phyloP scores from a whole-genome alignment of 1,140 invertebrate genomes.

The Caenorhabditis tropicalis region DNA sequence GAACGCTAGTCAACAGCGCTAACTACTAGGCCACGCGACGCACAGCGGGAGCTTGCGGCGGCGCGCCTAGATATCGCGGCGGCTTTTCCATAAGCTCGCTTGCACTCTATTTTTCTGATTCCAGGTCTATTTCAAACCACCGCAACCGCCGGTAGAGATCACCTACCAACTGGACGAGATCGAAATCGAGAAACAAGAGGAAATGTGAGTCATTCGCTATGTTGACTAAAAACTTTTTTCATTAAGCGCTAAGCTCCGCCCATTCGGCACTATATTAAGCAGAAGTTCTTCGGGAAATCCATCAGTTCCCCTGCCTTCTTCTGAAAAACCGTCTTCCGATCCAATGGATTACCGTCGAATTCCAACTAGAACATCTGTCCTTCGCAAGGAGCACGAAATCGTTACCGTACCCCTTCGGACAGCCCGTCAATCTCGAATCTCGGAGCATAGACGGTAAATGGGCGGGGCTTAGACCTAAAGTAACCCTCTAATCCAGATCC shows the following conservation, averaged over 20 bases:
- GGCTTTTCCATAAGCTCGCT: too few species aligned
- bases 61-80: too few species aligned
- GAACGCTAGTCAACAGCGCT: too few species aligned
- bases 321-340: not conserved
- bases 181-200: constrained; percentile 22
- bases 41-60: too few species aligned
- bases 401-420: not conserved
- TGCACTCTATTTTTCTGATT: not conserved
- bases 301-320: not conserved
- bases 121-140: constrained; percentile 30
- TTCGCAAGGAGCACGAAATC: constrained; percentile 4
- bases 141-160: not conserved
- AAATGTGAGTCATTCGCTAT: constrained; percentile 9
- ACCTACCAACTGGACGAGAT: constrained; percentile 25
- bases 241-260: not conserved
- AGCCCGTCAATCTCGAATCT: not conserved
- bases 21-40: too few species aligned
- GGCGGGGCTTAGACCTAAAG: too few species aligned
- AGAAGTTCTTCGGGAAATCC: not conserved
- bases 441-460: constrained; percentile 6
- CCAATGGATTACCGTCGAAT: not conserved
- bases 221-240: not conserved
- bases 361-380: not conserved
- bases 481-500: not conserved
- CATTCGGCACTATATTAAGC: not conserved